Evolutionary conservation across 2,888 invertebrate genomes (phyloP).

Genomic region (Drosophila pegasa): DNA sequence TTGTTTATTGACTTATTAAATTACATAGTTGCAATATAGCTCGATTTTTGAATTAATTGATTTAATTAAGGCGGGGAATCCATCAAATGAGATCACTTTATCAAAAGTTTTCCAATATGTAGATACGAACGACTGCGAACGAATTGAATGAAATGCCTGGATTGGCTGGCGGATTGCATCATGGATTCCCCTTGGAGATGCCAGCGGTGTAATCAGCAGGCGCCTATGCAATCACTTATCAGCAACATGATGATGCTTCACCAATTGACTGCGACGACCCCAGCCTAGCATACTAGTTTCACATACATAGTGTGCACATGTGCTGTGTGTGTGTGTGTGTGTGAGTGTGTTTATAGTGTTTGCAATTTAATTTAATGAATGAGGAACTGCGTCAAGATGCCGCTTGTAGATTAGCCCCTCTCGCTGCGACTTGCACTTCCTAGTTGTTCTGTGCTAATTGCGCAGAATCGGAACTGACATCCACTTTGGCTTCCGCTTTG

Average conservation of each 20-base stretch:
- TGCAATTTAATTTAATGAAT: constrained; percentile 17
- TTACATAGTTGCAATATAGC: constrained; percentile 7
- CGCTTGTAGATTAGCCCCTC: neutral
- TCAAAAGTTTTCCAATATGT: constrained; percentile 6
- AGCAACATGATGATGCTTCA: constrained; percentile 62
- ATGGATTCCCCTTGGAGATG: constrained; percentile 14
- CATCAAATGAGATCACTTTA: neutral
- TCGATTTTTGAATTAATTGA: constrained; percentile 1
- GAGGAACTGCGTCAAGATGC: constrained; percentile 26
- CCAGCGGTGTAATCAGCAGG: constrained; percentile 52
- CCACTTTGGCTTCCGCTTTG: neutral
- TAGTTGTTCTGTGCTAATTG: constrained; percentile 9
- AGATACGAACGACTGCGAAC: no score
- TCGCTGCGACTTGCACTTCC: neutral
- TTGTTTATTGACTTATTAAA: neutral
- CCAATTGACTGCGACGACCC: constrained; percentile 52
- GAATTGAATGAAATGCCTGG: neutral
- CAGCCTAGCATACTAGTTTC: constrained; percentile 37
- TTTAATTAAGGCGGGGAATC: neutral
- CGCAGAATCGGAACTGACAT: neutral
- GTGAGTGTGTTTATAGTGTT: neutral
- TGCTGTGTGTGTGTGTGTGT: neutral
- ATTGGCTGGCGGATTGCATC: constrained; percentile 14
- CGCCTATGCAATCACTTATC: constrained; percentile 55
- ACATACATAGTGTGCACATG: neutral